Conservation (phyloP, 2,888 invertebrate genomes). For the Cybosia mesomella region DNA sequence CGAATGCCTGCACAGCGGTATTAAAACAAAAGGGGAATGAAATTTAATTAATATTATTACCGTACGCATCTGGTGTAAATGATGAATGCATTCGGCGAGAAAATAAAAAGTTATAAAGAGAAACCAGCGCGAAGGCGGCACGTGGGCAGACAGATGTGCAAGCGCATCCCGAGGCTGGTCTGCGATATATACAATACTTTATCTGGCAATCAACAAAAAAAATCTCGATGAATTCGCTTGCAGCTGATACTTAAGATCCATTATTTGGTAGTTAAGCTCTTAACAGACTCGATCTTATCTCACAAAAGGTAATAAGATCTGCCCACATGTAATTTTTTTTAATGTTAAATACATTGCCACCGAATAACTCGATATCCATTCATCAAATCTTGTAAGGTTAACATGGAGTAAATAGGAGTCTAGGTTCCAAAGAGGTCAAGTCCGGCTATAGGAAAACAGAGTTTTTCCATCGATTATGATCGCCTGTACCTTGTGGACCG, state of each 20-base stretch:
- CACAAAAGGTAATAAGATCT: constrained; percentile 45
- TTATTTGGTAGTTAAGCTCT: constrained; percentile 70
- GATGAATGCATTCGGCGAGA: constrained; percentile 76
- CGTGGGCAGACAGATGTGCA: constrained; percentile 85
- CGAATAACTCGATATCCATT: constrained; percentile 37
- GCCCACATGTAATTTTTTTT: constrained; percentile 37
- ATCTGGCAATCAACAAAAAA: constrained; percentile 67
- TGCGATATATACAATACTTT: constrained; percentile 66
- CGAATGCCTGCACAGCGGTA: constrained; percentile 58
- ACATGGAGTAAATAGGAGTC: constrained; percentile 53
- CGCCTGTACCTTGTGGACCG: constrained; percentile 67
- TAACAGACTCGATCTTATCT: constrained; percentile 61
- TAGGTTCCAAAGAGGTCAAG: constrained; percentile 75
- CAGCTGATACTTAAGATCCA: constrained; percentile 75
- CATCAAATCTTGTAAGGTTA: constrained; percentile 27
- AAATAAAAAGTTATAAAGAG: constrained; percentile 75
- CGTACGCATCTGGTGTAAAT: constrained; percentile 79
- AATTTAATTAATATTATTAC: constrained; percentile 82
- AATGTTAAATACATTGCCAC: constrained; percentile 38
- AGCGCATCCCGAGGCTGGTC: constrained; percentile 69
- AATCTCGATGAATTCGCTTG: constrained; percentile 62
- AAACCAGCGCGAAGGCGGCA: constrained; percentile 80
- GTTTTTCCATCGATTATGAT: constrained; percentile 83
- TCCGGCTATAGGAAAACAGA: constrained; percentile 78
- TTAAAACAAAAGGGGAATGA: constrained; percentile 64